Base-by-base conservation (phyloP, 2,888 invertebrate species). In the Cantharis lateralis region DNA sequence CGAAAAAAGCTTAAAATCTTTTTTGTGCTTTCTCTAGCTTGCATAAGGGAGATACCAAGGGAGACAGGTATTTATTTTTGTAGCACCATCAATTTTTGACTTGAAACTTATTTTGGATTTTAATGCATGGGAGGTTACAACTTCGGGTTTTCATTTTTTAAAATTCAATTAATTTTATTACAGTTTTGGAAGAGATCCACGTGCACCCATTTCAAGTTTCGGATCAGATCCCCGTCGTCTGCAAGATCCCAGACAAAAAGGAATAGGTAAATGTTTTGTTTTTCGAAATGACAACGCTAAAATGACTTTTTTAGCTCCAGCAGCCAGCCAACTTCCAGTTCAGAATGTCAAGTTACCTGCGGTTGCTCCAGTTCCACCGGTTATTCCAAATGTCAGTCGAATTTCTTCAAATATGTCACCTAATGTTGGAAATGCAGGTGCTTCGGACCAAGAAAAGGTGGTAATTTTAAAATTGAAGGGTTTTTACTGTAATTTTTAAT, bases 381-480 rank as follows among this genome's bases (percentile, higher is more conserved):
- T 77, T 26, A 79, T 81, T 68, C 81, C 79, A 32, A 73, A 79
- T 66, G 79, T 72, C 62, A 81, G 76, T 84, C 89, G 89, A 1
- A 89, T 89, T 7, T 89, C 87, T 88, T 89, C 89, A 85, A 93
- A 93, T 18, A 92, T 94, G 86, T 89, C 90, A 13, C 88, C 91
- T 15, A 90, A 88, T 83, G 89, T 90, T 72, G 87, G 86, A 82
- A 94, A 94, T 0, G 93, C 94, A 62, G 95, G 95, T 75, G 95
- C 96, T 15, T 95, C 96, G 0, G 98, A 98, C 86, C 96, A 97
- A 88, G 98, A 98, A 88, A 98, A 98, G 92, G 48, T 48, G n/a
- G n/a, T 7, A 9, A 13, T 32, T 32, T 13, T 32, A 13, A 32
- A 32, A 32, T 13, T 3, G 4, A 13, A 32, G 4, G 32, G 3